phyloP scores from a whole-genome alignment of 2,113 vertebrate species.

The Beaufortia kweichowensis region DNA sequence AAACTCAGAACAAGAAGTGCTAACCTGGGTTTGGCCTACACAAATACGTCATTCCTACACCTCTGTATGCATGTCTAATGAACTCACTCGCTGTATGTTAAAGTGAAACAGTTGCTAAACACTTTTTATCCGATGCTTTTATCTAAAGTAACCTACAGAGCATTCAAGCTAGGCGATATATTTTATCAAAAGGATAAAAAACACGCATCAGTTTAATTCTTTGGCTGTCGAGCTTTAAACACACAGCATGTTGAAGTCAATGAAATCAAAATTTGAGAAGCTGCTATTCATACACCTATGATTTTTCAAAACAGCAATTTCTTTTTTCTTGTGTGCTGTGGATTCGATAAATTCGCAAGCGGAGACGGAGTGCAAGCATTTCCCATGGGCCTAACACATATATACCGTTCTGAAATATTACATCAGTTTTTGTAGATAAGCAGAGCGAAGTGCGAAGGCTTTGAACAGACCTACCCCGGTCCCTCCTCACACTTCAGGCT shows the following conservation, averaged over 20 bases:
- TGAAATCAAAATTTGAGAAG: conserved; percentile 18
- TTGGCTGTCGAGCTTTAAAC: neutral
- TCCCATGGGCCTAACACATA: conserved; percentile 22
- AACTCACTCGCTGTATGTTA: no score
- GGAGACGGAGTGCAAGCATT: conserved; percentile 2
- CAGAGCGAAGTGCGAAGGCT: conserved; percentile 30
- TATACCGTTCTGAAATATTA: conserved; percentile 23
- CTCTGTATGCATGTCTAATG: no score
- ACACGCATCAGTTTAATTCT: neutral
- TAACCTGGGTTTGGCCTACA: no score
- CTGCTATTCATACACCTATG: neutral
- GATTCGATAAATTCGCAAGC: conserved; percentile 2
- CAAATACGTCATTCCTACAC: no score
- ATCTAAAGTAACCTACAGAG: neutral
- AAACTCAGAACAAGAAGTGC: no score
- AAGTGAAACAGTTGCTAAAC: neutral
- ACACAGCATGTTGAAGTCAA: neutral
- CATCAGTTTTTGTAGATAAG: conserved; percentile 32
- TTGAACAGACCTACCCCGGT: conserved; percentile 21
- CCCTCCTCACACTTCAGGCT: conserved; percentile 33
- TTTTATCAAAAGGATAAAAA: neutral
- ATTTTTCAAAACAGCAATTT: neutral
- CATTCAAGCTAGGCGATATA: neutral
- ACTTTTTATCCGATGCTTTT: neutral
- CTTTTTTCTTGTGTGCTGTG: neutral